These are phyloP conservation scores for Cettia cetti DNA, from an alignment of 2,113 vertebrate genomes.

Conservation along the genomic window DNA sequence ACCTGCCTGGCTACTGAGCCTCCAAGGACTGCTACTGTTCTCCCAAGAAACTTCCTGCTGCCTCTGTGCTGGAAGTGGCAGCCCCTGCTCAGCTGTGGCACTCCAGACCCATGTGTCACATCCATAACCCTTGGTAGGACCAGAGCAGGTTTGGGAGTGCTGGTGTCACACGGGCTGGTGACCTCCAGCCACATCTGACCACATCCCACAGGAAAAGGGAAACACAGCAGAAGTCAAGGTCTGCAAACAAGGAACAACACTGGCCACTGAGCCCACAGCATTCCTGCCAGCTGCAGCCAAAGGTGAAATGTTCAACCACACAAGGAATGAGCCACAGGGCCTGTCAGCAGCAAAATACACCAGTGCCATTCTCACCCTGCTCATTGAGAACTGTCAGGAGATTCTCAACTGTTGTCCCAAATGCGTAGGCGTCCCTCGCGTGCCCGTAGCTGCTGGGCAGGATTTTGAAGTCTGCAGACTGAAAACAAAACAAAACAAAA, in stretches of 20 bases:
- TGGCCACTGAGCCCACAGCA: background rate
- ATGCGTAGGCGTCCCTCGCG: constrained; percentile 88
- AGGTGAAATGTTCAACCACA: background rate
- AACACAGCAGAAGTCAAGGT: background rate
- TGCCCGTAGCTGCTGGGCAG: constrained; percentile 83
- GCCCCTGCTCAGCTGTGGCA: background rate
- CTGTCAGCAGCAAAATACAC: background rate
- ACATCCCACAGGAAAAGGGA: background rate
- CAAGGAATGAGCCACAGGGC: background rate
- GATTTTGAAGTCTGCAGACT: constrained; percentile 85
- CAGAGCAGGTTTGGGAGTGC: background rate
- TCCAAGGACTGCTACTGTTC: background rate
- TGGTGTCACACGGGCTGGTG: rapidly evolving
- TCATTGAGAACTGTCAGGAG: constrained; percentile 79
- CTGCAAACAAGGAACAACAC: background rate
- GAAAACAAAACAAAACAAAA: background rate
- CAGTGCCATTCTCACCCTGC: constrained; percentile 77
- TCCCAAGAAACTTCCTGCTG: background rate
- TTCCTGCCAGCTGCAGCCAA: background rate
- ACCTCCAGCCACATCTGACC: background rate
- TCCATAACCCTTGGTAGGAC: background rate
- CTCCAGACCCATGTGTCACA: rapidly evolving
- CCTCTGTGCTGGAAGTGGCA: background rate
- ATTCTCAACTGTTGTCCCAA: constrained; percentile 84
- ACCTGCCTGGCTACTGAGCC: background rate